phyloP scores from a whole-genome alignment of 2,113 vertebrate species.

The Tenrec ecaudatus region DNA sequence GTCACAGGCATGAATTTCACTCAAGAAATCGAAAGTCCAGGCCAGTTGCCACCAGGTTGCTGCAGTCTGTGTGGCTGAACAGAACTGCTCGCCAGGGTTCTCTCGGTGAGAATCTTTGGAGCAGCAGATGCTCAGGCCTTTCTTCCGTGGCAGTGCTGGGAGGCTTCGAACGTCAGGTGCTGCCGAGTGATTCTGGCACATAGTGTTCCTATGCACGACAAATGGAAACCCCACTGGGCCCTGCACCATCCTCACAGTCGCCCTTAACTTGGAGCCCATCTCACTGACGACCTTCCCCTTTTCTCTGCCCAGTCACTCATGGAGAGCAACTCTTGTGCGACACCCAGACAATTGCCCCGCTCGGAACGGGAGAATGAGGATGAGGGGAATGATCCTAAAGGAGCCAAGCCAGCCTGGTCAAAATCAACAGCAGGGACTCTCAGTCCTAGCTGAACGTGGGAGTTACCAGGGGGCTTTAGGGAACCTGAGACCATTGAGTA shows the following conservation, averaged over 20 bases:
- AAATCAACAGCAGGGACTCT: neutral
- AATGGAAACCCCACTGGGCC: too few species aligned
- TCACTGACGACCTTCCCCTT: too few species aligned
- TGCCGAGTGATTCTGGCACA: too few species aligned
- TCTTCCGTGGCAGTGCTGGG: neutral
- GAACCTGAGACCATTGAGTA: neutral
- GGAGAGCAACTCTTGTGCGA: neutral
- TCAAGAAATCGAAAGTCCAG: neutral
- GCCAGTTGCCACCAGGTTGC: neutral
- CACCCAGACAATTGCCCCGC: neutral
- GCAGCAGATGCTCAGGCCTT: neutral
- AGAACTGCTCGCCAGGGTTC: neutral
- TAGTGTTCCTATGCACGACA: too few species aligned
- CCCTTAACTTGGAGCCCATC: too few species aligned
- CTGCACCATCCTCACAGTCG: too few species aligned
- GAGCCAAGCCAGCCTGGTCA: neutral
- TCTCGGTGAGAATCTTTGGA: neutral
- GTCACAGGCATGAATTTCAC: neutral
- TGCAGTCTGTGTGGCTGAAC: neutral
- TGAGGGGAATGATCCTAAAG: neutral
- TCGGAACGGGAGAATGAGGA: neutral
- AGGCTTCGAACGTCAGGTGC: neutral
- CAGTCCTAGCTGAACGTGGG: neutral
- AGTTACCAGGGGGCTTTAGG: neutral
- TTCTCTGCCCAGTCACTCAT: neutral